Base-by-base conservation (phyloP, 2,113 vertebrate species). In the Acanthisitta chloris region DNA sequence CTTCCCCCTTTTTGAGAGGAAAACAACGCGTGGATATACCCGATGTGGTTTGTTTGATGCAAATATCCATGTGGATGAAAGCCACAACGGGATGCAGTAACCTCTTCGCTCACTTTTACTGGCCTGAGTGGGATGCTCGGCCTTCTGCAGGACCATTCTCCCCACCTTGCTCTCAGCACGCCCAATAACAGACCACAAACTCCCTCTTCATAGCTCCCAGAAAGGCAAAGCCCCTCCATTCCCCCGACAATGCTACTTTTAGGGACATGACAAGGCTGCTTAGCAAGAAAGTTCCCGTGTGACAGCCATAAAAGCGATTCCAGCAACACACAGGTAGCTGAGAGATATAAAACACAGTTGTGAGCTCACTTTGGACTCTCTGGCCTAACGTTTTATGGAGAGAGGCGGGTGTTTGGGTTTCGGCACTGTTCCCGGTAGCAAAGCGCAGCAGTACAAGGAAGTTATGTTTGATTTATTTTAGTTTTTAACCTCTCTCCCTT, bases 101-200 rank as follows among this genome's bases (percentile, higher is more conserved):
- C 20, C 65, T 36, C 33, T 86, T 17, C 45, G 62, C 48, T n/a
- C 25, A 4, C 28, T 91, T 76, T 40, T 31, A 9, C 52, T 69
- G 65, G 46, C n/a, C 84, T 64, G 66, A 2, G 29, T 11, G 95
- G 61, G 94, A 76, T 97, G 95, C 90, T 91, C 82, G 97, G 96
- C 98, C 97, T 98, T 98, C 97, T 97, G 97, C 97, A 97, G 93
- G 94, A 98, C 97, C 96, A 74, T 94, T 97, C 93, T 95, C 77
- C 81, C 86, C 69, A 66, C 88, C 43, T 69, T 89, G 80, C 77
- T 81, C 95, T 76, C 86, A 91, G 96, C 97, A 96, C 89, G 82
- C 89, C 92, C 88, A 96, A 85, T 86, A 87, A 83, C 95, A 96
- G 96, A 92, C 79, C 70, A 69, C 94, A 91, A 91, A 95, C 92